Base-by-base conservation (phyloP, 92 coral and sea anemone species). In the Phymanthus crucifer region DNA sequence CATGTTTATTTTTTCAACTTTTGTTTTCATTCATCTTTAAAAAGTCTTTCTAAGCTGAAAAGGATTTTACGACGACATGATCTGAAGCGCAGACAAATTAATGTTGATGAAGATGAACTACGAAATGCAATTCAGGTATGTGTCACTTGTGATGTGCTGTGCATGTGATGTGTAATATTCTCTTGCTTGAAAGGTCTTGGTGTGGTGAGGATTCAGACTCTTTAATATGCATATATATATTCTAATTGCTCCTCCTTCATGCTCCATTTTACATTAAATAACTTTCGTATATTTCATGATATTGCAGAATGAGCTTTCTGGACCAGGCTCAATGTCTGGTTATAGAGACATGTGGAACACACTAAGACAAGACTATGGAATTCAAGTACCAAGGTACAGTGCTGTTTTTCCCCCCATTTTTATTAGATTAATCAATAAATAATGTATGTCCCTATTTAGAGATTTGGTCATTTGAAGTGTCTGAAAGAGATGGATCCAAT, bases 281-380 rank as follows among this genome's bases (percentile, higher is more conserved):
- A n/a, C n/a, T n/a, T n/a, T n/a, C n/a, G n/a, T n/a, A n/a, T n/a
- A n/a, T n/a, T n/a, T n/a, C n/a, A n/a, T n/a, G n/a, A n/a, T n/a
- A 52, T 12, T 32, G 56, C 36, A 81, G 85, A 66, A 72, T 58
- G 85, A 81, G 76, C 58, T 81, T 24, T 66, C 65, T 72, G 85
- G 85, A 27, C 85, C 85, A 0, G 79, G 85, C 27, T 71, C 85
- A 36, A 35, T 81, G 21, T 40, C 85, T 5, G 85, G 73, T 9
- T 81, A 81, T 38, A 57, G 66, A 81, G 75, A 58, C 34, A 81
- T 81, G 85, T 72, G 85, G 76, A 69, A 72, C 54, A 81, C 71
- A 46, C 38, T 81, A 35, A 48, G 77, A 13, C 85, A 48, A 56
- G 85, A 72, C 37, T 64, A 81, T 81, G 85, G 78, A 48, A 50